Conservation (phyloP, 2,113 vertebrate genomes). For the Phalacrocorax carbo region DNA sequence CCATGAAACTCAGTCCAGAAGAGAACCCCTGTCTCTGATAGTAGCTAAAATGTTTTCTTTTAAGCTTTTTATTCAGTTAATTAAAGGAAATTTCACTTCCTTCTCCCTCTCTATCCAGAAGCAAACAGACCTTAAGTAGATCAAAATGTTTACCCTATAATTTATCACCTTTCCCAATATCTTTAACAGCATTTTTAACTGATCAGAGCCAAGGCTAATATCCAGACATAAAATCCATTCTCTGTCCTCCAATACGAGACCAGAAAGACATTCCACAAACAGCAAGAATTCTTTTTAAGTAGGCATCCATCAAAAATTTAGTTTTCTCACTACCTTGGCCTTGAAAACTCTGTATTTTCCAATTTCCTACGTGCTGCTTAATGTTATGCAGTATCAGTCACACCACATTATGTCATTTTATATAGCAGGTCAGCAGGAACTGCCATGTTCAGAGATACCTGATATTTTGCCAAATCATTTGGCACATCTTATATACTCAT, state of each 20-base stretch:
- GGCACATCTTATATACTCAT: slow-evolving; percentile 71
- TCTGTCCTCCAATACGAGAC: background rate
- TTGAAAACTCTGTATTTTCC: slow-evolving; percentile 28
- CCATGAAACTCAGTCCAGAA: background rate
- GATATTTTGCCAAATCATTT: slow-evolving; percentile 72
- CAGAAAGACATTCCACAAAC: background rate
- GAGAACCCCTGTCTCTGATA: background rate
- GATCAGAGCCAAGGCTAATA: background rate
- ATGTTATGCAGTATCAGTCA: slow-evolving; percentile 48
- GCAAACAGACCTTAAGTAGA: background rate
- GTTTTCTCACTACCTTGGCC: slow-evolving; percentile 17
- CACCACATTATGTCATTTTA: slow-evolving; percentile 57
- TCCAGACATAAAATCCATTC: background rate
- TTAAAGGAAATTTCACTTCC: background rate
- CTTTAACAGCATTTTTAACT: background rate
- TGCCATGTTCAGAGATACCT: slow-evolving; percentile 43
- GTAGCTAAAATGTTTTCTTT: background rate
- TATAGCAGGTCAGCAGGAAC: slow-evolving; percentile 67
- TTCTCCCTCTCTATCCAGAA: background rate
- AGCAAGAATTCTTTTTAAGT: background rate
- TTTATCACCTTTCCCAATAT: background rate
- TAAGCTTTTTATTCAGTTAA: background rate
- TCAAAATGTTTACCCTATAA: background rate
- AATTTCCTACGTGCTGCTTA: slow-evolving; percentile 30
- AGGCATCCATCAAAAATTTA: slow-evolving; percentile 8